Evolutionary conservation across 2,113 vertebrate species (phyloP).

Genomic region (Rhinogobius similis): DNA sequence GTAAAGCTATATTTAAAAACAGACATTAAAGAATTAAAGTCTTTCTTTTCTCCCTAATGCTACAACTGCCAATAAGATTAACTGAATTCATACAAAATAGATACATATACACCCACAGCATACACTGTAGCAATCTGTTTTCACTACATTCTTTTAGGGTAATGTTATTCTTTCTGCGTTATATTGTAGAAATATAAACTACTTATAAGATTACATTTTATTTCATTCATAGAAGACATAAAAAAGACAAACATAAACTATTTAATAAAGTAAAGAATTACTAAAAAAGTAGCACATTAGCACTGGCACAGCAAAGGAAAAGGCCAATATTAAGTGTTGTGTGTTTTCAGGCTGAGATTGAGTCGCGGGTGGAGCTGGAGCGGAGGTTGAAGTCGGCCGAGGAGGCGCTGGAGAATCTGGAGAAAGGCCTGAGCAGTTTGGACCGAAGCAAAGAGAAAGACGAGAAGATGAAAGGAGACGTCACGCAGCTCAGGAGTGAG

Average conservation of each 20-base stretch:
- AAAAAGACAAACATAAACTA: no score
- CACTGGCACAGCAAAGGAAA: no score
- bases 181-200: neutral
- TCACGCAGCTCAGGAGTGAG: constrained; percentile 92
- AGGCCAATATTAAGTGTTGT: neutral
- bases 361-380: constrained; percentile 91
- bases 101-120: no score
- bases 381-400: constrained; percentile 87
- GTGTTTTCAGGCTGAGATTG: constrained; percentile 85
- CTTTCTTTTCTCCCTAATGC: no score
- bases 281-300: neutral
- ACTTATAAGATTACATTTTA: neutral
- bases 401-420: constrained; percentile 87
- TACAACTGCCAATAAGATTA: no score
- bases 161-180: no score
- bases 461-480: constrained; percentile 92
- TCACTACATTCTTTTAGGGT: no score
- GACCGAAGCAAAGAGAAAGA: constrained; percentile 87
- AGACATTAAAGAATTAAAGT: no score
- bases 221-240: neutral
- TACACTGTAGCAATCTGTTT: no score
- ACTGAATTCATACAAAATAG: no score
- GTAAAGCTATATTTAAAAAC: no score
- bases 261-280: neutral
- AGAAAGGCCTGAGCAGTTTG: constrained; percentile 86